Conservation (phyloP, 53 echinoderm and acorn worm species). For the Henricia sp. region DNA sequence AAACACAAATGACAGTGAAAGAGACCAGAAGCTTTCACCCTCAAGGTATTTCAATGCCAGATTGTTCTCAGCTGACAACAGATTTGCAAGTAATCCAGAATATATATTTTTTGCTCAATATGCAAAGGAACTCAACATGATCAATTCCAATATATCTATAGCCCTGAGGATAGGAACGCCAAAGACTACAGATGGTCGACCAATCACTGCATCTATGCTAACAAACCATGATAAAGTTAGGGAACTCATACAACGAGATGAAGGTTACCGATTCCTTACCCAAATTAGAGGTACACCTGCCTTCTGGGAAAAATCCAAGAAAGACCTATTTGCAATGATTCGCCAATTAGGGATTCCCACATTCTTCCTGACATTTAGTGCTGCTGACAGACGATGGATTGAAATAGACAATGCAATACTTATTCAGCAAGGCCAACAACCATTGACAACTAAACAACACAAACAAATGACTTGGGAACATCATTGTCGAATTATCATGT, state of each 20-base stretch:
- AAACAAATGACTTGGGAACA: constrained; percentile 44
- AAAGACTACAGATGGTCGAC: constrained; percentile 7
- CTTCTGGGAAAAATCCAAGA: constrained; percentile 69
- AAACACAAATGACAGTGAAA: constrained; percentile 55
- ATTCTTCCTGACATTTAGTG: constrained; percentile 47
- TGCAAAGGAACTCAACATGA: constrained; percentile 16
- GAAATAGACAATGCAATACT: constrained; percentile 8
- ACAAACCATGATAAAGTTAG: no score
- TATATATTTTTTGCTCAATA: constrained; percentile 72
- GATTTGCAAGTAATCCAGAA: constrained; percentile 68
- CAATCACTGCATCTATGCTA: background rate
- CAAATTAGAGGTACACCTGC: constrained; percentile 66
- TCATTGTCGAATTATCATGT: constrained; percentile 21
- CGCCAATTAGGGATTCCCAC: constrained; percentile 65
- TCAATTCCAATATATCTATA: constrained; percentile 2
- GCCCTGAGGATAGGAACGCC: constrained; percentile 3
- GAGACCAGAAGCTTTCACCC: no score
- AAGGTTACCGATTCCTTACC: constrained; percentile 9
- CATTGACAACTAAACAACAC: constrained; percentile 12
- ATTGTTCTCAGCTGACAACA: constrained; percentile 55
- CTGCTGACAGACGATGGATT: constrained; percentile 22
- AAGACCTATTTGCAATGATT: constrained; percentile 74
- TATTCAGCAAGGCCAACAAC: background rate
- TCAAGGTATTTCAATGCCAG: constrained; percentile 60
- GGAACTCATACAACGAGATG: constrained; percentile 16